Conservation (phyloP, 64 coral and sea anemone genomes). For the Orbicella faveolata region DNA sequence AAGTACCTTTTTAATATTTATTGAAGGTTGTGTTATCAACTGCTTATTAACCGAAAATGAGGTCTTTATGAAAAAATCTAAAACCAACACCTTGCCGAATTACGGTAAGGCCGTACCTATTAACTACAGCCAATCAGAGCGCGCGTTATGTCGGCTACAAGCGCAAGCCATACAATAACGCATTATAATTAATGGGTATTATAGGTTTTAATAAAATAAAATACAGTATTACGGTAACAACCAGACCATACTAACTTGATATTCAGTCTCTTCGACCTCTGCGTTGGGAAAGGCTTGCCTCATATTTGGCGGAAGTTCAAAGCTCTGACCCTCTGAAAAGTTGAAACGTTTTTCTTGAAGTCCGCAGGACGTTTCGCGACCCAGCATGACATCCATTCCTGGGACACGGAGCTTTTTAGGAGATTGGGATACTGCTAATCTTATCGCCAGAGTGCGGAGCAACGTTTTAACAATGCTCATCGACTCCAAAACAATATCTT, state of each 20-base stretch:
- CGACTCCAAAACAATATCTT: background rate
- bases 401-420: background rate
- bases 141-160: no score
- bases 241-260: background rate
- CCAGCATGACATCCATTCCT: background rate
- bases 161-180: no score
- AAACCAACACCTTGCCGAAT: no score
- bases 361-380: background rate
- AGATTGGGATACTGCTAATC: conserved; percentile 13
- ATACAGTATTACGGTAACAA: no score
- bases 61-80: no score
- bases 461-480: background rate
- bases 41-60: no score
- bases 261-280: background rate
- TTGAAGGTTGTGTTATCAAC: no score
- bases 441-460: background rate
- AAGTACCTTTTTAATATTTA: no score
- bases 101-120: no score
- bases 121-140: no score
- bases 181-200: no score
- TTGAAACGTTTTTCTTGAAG: conserved; percentile 4
- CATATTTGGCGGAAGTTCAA: conserved; percentile 2
- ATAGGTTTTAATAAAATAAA: no score
- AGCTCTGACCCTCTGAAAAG: background rate
- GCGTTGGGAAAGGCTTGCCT: background rate